Percentiles rank a stretch among this genome's conserved stretches.
Conservation (phyloP, 2,797 vertebrate species). For the Onychomys torridus region DNA sequence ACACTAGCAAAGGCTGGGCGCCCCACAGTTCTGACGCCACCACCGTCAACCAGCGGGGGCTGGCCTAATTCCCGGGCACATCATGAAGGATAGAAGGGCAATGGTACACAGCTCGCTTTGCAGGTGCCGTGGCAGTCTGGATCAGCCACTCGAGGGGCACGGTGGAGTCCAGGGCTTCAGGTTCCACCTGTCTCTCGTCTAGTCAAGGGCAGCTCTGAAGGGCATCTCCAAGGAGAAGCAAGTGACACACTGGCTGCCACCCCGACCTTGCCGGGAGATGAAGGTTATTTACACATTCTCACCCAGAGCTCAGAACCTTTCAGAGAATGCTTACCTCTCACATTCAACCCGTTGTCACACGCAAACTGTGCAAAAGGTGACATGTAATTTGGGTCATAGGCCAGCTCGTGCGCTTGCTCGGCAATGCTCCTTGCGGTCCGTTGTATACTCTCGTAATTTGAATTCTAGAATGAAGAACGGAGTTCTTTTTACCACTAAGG, state of each 20-base stretch:
- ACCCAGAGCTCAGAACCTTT: background rate
- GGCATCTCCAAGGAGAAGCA: background rate
- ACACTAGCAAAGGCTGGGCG: slow-evolving; percentile 34
- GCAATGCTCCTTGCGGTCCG: slow-evolving; percentile 97
- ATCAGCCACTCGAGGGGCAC: slow-evolving; percentile 60
- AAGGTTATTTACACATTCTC: background rate
- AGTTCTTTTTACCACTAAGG: slow-evolving; percentile 3
- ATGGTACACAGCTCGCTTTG: background rate
- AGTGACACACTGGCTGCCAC: background rate
- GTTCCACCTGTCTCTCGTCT: background rate
- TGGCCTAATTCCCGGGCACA: background rate
- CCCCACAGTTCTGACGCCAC: background rate
- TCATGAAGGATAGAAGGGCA: slow-evolving; percentile 21
- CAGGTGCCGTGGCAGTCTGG: slow-evolving; percentile 46
- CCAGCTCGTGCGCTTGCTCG: slow-evolving; percentile 97
- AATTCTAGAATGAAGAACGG: slow-evolving; percentile 89
- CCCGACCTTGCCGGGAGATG: slow-evolving; percentile 10
- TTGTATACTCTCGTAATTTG: slow-evolving; percentile 98
- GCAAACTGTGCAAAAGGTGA: slow-evolving; percentile 99
- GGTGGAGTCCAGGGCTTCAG: slow-evolving; percentile 1
- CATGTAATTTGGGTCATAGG: slow-evolving; percentile 99
- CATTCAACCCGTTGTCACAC: slow-evolving; percentile 98
- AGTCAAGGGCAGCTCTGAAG: background rate
- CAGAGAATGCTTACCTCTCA: slow-evolving; percentile 92
- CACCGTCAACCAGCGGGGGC: background rate